Base-by-base conservation (phyloP, 2,888 invertebrate genomes). In the Eristalis arbustorum region DNA sequence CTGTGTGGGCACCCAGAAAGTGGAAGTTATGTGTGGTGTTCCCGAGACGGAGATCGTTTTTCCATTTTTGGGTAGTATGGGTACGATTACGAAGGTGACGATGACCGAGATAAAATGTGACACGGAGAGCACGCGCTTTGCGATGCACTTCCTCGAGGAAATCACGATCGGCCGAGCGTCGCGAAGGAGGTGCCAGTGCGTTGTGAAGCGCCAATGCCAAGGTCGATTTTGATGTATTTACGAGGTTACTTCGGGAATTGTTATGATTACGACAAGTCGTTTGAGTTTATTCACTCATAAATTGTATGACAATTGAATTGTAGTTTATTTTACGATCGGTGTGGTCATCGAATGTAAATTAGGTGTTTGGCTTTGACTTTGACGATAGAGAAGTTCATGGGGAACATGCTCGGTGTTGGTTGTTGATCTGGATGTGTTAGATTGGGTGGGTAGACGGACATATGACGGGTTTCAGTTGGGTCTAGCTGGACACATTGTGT, bases 81-180 rank as follows among this genome's bases (percentile, higher is more conserved):
- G 18, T 49, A 56, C 64, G 28, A 42, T 23, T 59, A 28, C 34
- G 23, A 18, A 79, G 66, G 73, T 85, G 82, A 82, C 85, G 85
- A 82, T 82, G 81, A 69, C 81, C 74, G 61, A 42, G 68, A 64
- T 82, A 62, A 64, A 25, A 72, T 61, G 77, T 74, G 73, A 74
- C 25, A 25, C 37, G 59, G 59, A 69, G 72, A 56, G 49, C 56
- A 56, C 49, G 61, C 6, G 28, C 28, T 22, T 6, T 49, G 22
- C 25, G 63, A 18, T 11, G 40, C 14, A 25, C 25, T 25, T 34
- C 34, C 18, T 68, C 3, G 61, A 25, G 68, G 73, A 68, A 62
- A 68, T 68, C 22, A 57, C 56, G 40, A 68, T 28, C 73, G 68
- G 3, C 2, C 72, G 80, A 74, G 37, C 14, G 22, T 18, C 57